Base-by-base conservation (phyloP, 2,113 vertebrate genomes). In the Sakesphorus luctuosus region DNA sequence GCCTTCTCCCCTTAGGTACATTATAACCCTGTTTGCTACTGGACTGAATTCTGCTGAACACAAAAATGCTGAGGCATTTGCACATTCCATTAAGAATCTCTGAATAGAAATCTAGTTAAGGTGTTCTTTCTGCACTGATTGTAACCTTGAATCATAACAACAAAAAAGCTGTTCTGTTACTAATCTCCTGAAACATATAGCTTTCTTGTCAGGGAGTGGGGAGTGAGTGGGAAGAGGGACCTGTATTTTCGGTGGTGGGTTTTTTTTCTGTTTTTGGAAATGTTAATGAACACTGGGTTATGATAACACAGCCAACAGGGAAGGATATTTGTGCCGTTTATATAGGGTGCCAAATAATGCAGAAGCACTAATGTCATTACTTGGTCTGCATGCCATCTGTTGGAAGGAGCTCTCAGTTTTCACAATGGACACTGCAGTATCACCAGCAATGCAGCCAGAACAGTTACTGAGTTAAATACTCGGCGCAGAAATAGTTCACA, bases 21-120 rank as follows among this genome's bases (percentile, higher is more conserved):
- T 81, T 86, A 88, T 93, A 95, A 94, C 29, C 46, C 61, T 18
- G 25, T 52, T 67, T 55, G 73, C 73, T 91, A 47, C 61, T 90
- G 79, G 79, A 55, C 75, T 87, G 78, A 94, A 90, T 74, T 66
- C 59, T 74, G 58, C 59, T 78, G 76, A 89, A 94, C 88, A 73
- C 1, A 16, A 93, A 94, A 93, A 93, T 73, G 43, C 43, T 89
- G 84, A 84, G 49, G 50, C 78, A 61, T 89, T 92, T 85, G 26
- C 38, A 55, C 50, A 38, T 84, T 95, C 89, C 50, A 73, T 92
- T 91, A 96, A 78, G 26, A 86, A 33, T 8, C 7, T 83, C 84
- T 83, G 63, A 66, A 69, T 9, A 78, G 49, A 80, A 81, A 7
- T 26, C 31, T n/a, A 59, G 69, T 74, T 79, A 71, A 69, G 17